phyloP scores from a whole-genome alignment of 2,113 vertebrate genomes.

The Cariama cristata region DNA sequence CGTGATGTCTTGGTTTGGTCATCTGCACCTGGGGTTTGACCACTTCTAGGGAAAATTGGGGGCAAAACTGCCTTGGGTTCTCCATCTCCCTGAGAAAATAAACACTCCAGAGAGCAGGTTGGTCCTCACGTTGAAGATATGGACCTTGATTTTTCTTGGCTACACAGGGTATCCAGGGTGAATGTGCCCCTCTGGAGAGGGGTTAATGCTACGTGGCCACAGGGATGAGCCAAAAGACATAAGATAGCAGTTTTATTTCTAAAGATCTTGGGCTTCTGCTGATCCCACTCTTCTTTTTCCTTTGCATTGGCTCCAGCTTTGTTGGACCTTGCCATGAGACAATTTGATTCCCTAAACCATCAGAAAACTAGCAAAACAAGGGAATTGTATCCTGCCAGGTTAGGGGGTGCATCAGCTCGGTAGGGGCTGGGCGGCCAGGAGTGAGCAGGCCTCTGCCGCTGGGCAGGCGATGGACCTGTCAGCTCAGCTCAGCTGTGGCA shows the following conservation, averaged over 20 bases:
- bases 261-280: not conserved
- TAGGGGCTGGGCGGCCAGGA: not conserved
- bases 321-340: not conserved
- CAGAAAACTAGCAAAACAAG: not conserved
- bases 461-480: not conserved
- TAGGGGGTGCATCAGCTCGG: not conserved
- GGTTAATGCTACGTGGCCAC: not conserved
- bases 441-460: not conserved
- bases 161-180: not conserved
- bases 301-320: not conserved
- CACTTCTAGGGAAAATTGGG: not conserved
- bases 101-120: not conserved
- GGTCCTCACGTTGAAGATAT: rapidly evolving
- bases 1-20: not conserved
- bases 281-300: not conserved
- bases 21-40: not conserved
- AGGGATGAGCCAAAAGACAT: not conserved
- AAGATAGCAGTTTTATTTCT: not conserved
- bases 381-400: not conserved
- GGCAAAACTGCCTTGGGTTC: not conserved
- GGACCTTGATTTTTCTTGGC: not conserved
- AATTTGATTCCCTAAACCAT: not conserved
- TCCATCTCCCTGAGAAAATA: not conserved
- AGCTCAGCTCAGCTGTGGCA: not conserved
- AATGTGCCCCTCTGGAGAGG: not conserved